Conservation (phyloP, 1,140 invertebrate genomes). For the Caerostris darwini region DNA sequence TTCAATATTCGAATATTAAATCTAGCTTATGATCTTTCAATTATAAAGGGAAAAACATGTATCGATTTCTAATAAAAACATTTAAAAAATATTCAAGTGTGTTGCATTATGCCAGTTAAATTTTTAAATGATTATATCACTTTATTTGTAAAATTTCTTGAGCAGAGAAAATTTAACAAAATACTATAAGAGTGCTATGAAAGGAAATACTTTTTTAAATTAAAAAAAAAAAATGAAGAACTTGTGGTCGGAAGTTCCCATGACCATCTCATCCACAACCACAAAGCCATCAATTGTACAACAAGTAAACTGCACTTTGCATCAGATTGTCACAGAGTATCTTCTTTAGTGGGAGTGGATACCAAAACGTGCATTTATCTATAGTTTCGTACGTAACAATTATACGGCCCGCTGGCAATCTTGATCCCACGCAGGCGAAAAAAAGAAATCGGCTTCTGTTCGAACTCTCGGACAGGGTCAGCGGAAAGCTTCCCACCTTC, state of each 20-base stretch:
- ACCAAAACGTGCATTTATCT: slow-evolving; percentile 20
- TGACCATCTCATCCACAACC: slow-evolving; percentile 34
- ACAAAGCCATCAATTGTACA: slow-evolving; percentile 40
- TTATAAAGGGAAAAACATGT: too few relatives aligned
- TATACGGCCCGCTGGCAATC: slow-evolving; percentile 54
- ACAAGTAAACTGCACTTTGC: slow-evolving; percentile 7
- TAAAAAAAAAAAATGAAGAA: slow-evolving; percentile 15
- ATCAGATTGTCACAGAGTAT: not conserved
- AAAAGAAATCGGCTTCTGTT: slow-evolving; percentile 38
- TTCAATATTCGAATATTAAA: too few relatives aligned
- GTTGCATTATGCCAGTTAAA: not conserved
- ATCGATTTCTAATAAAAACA: too few relatives aligned
- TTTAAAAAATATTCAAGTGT: too few relatives aligned
- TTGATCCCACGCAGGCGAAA: slow-evolving; percentile 21
- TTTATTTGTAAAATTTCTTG: not conserved
- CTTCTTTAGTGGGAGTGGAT: slow-evolving; percentile 14
- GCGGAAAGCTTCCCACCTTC: slow-evolving; percentile 52
- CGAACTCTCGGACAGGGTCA: slow-evolving; percentile 28
- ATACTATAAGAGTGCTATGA: not conserved
- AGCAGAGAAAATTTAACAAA: not conserved
- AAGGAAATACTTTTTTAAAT: not conserved
- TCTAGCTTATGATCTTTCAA: too few relatives aligned
- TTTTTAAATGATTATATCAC: not conserved
- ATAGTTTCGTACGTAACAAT: slow-evolving; percentile 33
- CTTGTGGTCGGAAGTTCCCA: slow-evolving; percentile 32